Base-by-base conservation (phyloP, 2,888 invertebrate genomes). In the Neocrepidodera transversa region DNA sequence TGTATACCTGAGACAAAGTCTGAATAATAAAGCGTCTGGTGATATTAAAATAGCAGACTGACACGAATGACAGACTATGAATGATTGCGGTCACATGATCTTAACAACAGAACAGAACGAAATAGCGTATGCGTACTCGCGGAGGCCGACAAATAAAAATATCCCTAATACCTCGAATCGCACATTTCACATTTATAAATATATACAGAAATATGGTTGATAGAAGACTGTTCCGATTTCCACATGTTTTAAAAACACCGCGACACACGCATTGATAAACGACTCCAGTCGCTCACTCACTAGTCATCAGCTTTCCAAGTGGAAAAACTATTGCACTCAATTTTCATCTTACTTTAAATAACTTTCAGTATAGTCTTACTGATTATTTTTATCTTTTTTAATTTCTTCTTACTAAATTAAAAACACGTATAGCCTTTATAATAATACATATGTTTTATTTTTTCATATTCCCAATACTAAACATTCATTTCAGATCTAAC, bases 31-130 rank as follows among this genome's bases (percentile, higher is more conserved):
- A 52, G 40, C 55, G 53, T 54, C 53, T 56, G 50, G 58, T 43
- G 65, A 68, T 70, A 70, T 70, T 68, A 68, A 70, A 70, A 70
- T 70, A 70, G 68, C 66, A 53, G 55, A 42, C 57, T 68, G 68
- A 68, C 71, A 71, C 73, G 74, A 74, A 70, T 75, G 76, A 76
- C 76, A 74, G 73, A 74, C 74, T 72, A 72, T 76, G 78, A 78
- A 75, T 76, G 77, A 78, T 78, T 76, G 71, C 74, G 62, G 72
- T 74, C 78, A 76, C 74, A 71, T 78, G 76, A 76, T 68, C 68
- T 71, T 69, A 59, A 59, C 53, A 52, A 42, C 56, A 64, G 67
- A 35, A 50, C 26, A 45, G 45, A 14, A 45, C 26, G 11, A 10
- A 45, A 45, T 14, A 62, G 53, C 17, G 23, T 43, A 14, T n/a